phyloP scores from a whole-genome alignment of 2,797 vertebrate species.

The Oceanodroma leucorhoa region DNA sequence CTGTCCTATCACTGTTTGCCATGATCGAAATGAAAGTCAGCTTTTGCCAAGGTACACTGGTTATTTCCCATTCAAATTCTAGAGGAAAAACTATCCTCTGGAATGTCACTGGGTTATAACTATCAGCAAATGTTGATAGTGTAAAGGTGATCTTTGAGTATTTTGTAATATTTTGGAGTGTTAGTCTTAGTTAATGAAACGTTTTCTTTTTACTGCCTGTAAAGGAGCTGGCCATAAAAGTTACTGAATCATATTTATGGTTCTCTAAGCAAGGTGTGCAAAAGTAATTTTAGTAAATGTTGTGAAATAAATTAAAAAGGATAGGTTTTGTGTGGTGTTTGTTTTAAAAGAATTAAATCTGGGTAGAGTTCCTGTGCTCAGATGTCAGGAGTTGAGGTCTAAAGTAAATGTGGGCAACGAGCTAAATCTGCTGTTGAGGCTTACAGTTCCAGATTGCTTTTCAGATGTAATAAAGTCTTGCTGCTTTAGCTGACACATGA shows the following conservation, averaged over 20 bases:
- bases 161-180: neutral
- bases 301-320: neutral
- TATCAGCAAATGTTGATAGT: neutral
- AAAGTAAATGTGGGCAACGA: neutral
- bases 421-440: neutral
- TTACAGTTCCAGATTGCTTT: slow-evolving; percentile 19
- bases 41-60: neutral
- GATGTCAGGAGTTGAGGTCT: neutral
- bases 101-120: neutral
- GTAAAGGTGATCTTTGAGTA: neutral
- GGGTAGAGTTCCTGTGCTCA: neutral
- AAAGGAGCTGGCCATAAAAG: neutral
- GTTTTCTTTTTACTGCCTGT: neutral
- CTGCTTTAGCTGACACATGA: neutral
- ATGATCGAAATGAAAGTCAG: neutral
- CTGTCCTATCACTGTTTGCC: neutral
- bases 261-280: neutral
- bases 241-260: neutral
- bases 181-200: neutral
- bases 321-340: neutral
- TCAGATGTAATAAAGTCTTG: neutral
- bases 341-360: slow-evolving; percentile 32
- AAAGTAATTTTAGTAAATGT: neutral
- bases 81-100: neutral
- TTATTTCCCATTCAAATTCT: neutral